Base-by-base conservation (phyloP, 1,140 invertebrate species). In the Hypothenemus hampei region DNA sequence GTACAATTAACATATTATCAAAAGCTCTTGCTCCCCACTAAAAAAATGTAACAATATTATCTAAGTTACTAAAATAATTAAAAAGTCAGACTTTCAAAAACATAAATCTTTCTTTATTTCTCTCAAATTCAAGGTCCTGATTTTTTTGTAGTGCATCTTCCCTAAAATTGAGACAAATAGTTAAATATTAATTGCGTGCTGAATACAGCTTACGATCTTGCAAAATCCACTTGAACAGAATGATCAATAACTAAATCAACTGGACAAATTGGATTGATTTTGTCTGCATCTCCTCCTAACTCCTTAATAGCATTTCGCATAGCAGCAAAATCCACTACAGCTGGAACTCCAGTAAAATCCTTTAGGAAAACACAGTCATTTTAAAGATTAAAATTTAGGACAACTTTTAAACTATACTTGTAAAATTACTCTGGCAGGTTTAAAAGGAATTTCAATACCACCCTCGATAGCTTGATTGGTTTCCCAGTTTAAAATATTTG, bases 211-310 rank as follows among this genome's bases (percentile, higher is more conserved):
- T 76, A 95, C 91, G 82, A 85, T 73, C 92, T 79, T 5, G 82
- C 83, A 69, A 93, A 94, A 75, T 99, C 96, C 18, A 96, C 96
- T 77, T 98, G 94, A 37, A 99, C 87, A 0, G 94, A 98, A 73
- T 99, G 96, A 78, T 99, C 97, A 60, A 99, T 97, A 26, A 98
- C 94, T 48, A 99, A 77, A 76, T 98, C 97, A 2, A 93, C 91
- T 4, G 96, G 96, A 71, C 95, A 98, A 36, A 95, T 84, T 2
- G 97, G 97, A 76, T 99, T 98, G 58, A 99, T 97, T 73, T 88
- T 89, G 56, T 93, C 78, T 3, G 94, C 90, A 77, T 98, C 78
- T 1, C 91, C 92, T 1, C 86, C 87, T 7, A 98, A 75, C 24
- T 78, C 75, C 65, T 88, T 83, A 0, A 98, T 92, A 16, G 93